Conservation (phyloP, 1,140 invertebrate genomes). For the Sinella curviseta region DNA sequence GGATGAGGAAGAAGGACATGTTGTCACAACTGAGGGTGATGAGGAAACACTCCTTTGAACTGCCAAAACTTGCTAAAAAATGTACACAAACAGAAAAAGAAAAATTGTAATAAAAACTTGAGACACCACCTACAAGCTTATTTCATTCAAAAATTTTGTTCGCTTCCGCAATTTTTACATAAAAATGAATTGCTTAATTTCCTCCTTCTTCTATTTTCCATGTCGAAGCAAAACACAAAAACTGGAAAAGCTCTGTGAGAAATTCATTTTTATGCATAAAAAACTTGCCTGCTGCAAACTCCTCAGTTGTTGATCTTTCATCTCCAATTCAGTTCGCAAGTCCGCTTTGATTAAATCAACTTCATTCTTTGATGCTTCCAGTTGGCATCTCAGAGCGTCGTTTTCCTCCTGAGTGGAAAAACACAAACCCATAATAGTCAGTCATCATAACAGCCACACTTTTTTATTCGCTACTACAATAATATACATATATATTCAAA, state of each 20-base stretch:
- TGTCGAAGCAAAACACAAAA: background rate
- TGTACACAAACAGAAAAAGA: background rate
- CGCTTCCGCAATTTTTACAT: background rate
- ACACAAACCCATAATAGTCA: background rate
- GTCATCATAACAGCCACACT: background rate
- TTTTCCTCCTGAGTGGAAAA: slow-evolving; percentile 72
- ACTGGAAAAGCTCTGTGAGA: background rate
- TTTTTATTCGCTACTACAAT: background rate
- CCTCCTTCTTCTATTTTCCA: too few species aligned
- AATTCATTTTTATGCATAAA: background rate
- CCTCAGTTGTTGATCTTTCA: slow-evolving; percentile 72
- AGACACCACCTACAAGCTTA: background rate
- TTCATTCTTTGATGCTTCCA: slow-evolving; percentile 93
- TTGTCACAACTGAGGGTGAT: background rate
- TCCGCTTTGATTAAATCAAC: slow-evolving; percentile 67
- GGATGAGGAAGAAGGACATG: slow-evolving; percentile 18
- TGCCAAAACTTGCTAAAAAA: slow-evolving; percentile 65
- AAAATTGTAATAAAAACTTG: background rate
- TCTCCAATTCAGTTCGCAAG: slow-evolving; percentile 66
- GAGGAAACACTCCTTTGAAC: slow-evolving; percentile 57
- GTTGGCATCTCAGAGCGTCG: slow-evolving; percentile 83
- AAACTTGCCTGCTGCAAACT: slow-evolving; percentile 69
- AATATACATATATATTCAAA: background rate
- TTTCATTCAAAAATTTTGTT: background rate
- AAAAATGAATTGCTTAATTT: slow-evolving; percentile 3